phyloP scores from a whole-genome alignment of 2,888 invertebrate genomes.

The Parascotia fuliginaria region DNA sequence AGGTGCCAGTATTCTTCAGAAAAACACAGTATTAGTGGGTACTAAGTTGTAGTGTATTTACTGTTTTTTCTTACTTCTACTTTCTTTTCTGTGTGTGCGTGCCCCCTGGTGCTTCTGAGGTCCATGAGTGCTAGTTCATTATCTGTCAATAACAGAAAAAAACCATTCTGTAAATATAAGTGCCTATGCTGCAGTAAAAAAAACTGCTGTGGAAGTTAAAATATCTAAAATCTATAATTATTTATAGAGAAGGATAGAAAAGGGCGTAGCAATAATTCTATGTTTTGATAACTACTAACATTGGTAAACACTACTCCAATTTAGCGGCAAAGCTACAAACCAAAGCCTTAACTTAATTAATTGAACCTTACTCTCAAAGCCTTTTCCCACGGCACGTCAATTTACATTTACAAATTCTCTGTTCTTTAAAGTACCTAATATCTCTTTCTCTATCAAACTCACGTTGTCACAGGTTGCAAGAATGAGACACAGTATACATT shows the following conservation, averaged over 20 bases:
- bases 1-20: too few species aligned
- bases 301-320: conserved; percentile 20
- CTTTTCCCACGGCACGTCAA: conserved; percentile 66
- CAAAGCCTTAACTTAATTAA: conserved; percentile 40
- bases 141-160: background rate
- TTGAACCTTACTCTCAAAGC: conserved; percentile 35
- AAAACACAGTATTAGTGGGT: too few species aligned
- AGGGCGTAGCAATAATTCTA: conserved; percentile 7
- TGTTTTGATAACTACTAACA: conserved; percentile 9
- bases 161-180: background rate
- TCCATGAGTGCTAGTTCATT: too few species aligned
- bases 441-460: conserved; percentile 50
- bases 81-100: too few species aligned
- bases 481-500: conserved; percentile 61
- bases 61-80: too few species aligned
- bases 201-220: background rate
- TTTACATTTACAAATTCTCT: conserved; percentile 48
- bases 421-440: conserved; percentile 41
- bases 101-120: too few species aligned
- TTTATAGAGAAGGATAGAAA: background rate
- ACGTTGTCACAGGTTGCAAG: conserved; percentile 18
- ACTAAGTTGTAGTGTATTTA: too few species aligned
- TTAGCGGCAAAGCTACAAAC: conserved; percentile 15
- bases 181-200: background rate
- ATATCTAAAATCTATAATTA: conserved; percentile 26